A percentile compares a stretch with the other conserved stretches of the same genome.
These are phyloP conservation scores for Sebastes hopkinsi DNA, from an alignment of 2,797 vertebrate genomes.

Conservation along the genomic window DNA sequence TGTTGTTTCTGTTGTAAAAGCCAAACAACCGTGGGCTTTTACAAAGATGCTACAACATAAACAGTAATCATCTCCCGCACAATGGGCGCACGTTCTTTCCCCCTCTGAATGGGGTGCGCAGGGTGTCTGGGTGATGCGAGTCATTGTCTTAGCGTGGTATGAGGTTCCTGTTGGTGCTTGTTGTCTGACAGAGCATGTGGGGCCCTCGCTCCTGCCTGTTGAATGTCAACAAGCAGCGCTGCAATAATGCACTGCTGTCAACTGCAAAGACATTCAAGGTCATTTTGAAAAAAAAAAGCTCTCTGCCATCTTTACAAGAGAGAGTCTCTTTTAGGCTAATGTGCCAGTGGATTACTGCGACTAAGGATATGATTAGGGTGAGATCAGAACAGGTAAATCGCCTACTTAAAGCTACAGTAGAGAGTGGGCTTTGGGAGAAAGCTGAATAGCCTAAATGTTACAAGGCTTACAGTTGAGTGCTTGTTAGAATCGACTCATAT, in stretches of 20 bases:
- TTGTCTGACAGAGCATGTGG: slow-evolving; percentile 78
- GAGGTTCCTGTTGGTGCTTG: slow-evolving; percentile 80
- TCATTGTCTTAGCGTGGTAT: slow-evolving; percentile 69
- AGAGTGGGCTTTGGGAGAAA: slow-evolving; percentile 11
- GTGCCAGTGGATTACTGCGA: slow-evolving; percentile 38
- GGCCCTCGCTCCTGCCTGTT: slow-evolving; percentile 80
- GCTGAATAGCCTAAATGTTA: slow-evolving; percentile 23
- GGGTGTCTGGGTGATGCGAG: slow-evolving; percentile 45
- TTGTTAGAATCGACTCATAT: slow-evolving; percentile 17
- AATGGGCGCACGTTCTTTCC: slow-evolving; percentile 8
- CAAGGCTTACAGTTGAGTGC: slow-evolving; percentile 31
- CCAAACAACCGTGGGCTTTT: slow-evolving; percentile 17
- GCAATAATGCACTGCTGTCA: slow-evolving; percentile 74
- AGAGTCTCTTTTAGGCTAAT: slow-evolving; percentile 22
- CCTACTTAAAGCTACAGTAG: background rate
- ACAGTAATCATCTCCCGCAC: slow-evolving; percentile 39
- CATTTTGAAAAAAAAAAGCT: slow-evolving; percentile 54
- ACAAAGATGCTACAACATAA: slow-evolving; percentile 32
- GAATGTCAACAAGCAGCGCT: slow-evolving; percentile 81
- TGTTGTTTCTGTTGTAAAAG: slow-evolving; percentile 29
- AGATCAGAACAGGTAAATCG: slow-evolving; percentile 22
- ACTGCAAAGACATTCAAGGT: slow-evolving; percentile 75
- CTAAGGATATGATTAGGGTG: slow-evolving; percentile 14
- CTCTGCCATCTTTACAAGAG: slow-evolving; percentile 33
- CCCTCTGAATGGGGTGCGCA: background rate